Percentiles rank a stretch among this genome's conserved stretches.
phyloP scores from a whole-genome alignment of 2,797 vertebrate species.

The Myotis pilosus region DNA sequence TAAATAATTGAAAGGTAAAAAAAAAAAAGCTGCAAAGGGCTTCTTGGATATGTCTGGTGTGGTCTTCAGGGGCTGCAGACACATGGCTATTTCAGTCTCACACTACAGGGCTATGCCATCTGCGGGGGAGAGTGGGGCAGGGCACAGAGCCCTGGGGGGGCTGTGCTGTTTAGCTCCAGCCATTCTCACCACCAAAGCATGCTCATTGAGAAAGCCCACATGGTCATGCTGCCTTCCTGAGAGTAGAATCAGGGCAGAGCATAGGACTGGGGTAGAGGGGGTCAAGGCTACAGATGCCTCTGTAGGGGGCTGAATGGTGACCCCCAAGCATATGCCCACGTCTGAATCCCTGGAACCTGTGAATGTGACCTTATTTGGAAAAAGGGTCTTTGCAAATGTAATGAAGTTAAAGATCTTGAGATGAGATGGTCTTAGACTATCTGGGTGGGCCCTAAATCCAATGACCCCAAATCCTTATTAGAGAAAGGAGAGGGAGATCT shows the following conservation, averaged over 20 bases:
- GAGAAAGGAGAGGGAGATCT: not conserved
- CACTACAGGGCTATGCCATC: accelerated
- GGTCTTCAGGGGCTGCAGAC: not conserved
- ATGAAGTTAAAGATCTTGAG: not conserved
- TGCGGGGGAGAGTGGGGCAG: accelerated
- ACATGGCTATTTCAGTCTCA: not conserved
- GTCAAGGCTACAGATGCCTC: not conserved
- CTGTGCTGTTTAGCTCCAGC: not conserved
- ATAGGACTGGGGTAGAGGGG: not conserved
- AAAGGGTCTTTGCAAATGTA: not conserved
- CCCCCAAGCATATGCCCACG: not conserved
- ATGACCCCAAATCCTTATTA: not conserved
- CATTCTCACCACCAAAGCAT: not conserved
- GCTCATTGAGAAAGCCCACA: not conserved
- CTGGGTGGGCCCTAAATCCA: not conserved
- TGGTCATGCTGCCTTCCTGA: not conserved
- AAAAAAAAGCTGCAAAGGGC: not conserved
- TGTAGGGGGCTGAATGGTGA: not conserved
- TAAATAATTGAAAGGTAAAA: too few relatives aligned
- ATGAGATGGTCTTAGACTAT: not conserved
- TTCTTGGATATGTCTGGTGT: not conserved
- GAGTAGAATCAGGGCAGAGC: not conserved
- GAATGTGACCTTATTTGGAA: not conserved
- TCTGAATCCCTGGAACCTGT: not conserved
- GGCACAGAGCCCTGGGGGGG: not conserved